Evolutionary conservation across 2,797 vertebrate species (phyloP).

Genomic region (Tragelaphus oryx): DNA sequence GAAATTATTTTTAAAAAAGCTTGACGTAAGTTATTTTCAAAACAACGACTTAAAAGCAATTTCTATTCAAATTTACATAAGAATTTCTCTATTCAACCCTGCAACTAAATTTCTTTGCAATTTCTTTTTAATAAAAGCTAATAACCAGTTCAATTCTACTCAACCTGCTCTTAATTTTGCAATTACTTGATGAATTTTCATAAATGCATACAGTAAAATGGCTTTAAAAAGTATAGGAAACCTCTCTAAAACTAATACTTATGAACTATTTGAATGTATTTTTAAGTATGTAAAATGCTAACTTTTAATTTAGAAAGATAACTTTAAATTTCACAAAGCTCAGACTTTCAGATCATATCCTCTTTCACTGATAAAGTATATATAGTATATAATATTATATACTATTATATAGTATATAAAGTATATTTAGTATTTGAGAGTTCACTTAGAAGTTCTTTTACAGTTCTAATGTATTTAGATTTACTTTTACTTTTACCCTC

Average conservation of each 20-base stretch:
- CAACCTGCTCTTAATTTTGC: background rate
- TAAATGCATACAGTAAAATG: background rate
- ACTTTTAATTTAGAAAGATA: conserved; percentile 28
- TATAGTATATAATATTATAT: too few relatives aligned
- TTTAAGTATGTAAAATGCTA: conserved; percentile 9
- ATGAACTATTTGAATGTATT: background rate
- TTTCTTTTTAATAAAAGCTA: background rate
- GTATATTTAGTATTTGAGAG: background rate
- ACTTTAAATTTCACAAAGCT: background rate
- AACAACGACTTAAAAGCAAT: background rate
- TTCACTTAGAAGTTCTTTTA: background rate
- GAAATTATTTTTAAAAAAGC: background rate
- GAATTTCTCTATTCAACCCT: background rate
- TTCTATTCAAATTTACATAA: background rate
- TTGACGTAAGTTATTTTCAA: background rate
- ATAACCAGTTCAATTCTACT: background rate
- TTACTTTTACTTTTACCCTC: background rate
- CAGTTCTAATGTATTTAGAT: background rate
- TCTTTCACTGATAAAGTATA: background rate
- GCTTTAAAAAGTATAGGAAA: background rate
- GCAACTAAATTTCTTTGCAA: background rate
- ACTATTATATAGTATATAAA: too few relatives aligned
- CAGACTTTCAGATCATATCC: background rate
- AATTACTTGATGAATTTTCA: background rate
- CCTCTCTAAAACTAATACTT: background rate